A percentile compares a stretch with the other conserved stretches of the same genome.
These are phyloP conservation scores for Phenganax stokvisi DNA, from an alignment of 92 coral and sea anemone genomes.

Conservation along the genomic window DNA sequence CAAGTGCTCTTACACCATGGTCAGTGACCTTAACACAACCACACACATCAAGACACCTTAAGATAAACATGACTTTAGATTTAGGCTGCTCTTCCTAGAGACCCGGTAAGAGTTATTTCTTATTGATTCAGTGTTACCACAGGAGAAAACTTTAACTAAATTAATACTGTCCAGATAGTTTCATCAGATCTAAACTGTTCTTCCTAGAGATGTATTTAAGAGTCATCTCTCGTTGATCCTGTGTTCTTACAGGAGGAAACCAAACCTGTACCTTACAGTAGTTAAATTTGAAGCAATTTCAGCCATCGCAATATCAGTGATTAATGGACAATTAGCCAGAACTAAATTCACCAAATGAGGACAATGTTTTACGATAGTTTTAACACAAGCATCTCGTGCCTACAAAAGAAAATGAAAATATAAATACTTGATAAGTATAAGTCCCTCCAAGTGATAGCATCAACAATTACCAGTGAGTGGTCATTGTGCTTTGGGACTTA, in stretches of 20 bases:
- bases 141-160: no score
- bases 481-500: neutral
- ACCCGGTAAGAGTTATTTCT: no score
- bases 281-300: slow-evolving; percentile 86
- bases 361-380: slow-evolving; percentile 87
- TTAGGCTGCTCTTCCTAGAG: no score
- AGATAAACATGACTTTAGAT: neutral
- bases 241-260: neutral
- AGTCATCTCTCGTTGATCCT: no score
- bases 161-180: no score
- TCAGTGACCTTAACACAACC: slow-evolving; percentile 93
- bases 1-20: slow-evolving; percentile 81
- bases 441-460: neutral
- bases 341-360: slow-evolving; percentile 79
- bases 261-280: slow-evolving; percentile 51
- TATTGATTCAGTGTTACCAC: no score
- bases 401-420: slow-evolving; percentile 19
- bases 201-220: no score
- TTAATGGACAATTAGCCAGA: slow-evolving; percentile 84
- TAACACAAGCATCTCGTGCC: slow-evolving; percentile 94
- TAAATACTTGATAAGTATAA: neutral
- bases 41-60: slow-evolving; percentile 88
- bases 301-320: slow-evolving; percentile 74
- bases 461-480: neutral
- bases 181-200: no score